phyloP scores from a whole-genome alignment of 2,888 invertebrate genomes.

The Syrphus vitripennis region DNA sequence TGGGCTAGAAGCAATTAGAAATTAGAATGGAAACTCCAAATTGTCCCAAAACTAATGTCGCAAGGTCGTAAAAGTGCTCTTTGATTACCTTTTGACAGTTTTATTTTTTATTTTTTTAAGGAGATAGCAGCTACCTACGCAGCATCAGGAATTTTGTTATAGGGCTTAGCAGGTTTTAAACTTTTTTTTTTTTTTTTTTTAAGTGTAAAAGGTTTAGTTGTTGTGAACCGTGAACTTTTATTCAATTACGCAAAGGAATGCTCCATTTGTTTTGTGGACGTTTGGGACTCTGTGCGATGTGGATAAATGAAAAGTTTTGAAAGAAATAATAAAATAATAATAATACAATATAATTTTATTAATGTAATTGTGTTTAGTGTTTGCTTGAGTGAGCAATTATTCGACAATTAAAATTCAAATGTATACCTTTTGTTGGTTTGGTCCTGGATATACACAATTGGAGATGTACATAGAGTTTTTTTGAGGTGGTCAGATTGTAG shows the following conservation, averaged over 20 bases:
- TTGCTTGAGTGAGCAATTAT: not conserved
- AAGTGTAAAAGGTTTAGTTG: not conserved
- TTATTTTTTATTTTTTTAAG: not conserved
- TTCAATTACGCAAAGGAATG: not conserved
- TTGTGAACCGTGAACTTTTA: slow-evolving; percentile 3
- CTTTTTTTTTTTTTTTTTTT: not conserved
- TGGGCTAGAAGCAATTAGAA: slow-evolving; percentile 20
- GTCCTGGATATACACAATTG: too few relatives aligned
- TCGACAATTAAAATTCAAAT: not conserved
- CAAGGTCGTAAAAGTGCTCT: slow-evolving; percentile 24
- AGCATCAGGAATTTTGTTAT: slow-evolving; percentile 1
- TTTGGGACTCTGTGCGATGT: not conserved
- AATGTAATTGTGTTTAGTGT: not conserved
- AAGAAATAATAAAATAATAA: not conserved
- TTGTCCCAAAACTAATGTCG: slow-evolving; percentile 24
- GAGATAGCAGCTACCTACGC: not conserved
- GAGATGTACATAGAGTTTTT: too few relatives aligned
- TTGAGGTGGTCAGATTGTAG: too few relatives aligned
- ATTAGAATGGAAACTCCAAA: slow-evolving; percentile 19
- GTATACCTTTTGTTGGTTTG: too few relatives aligned
- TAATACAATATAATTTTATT: not conserved
- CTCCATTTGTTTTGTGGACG: not conserved
- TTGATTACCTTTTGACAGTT: slow-evolving; percentile 24
- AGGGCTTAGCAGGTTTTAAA: not conserved
- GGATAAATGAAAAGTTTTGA: not conserved